Evolutionary conservation across 2,113 vertebrate species (phyloP).

Genomic region (Lasiurus borealis): DNA sequence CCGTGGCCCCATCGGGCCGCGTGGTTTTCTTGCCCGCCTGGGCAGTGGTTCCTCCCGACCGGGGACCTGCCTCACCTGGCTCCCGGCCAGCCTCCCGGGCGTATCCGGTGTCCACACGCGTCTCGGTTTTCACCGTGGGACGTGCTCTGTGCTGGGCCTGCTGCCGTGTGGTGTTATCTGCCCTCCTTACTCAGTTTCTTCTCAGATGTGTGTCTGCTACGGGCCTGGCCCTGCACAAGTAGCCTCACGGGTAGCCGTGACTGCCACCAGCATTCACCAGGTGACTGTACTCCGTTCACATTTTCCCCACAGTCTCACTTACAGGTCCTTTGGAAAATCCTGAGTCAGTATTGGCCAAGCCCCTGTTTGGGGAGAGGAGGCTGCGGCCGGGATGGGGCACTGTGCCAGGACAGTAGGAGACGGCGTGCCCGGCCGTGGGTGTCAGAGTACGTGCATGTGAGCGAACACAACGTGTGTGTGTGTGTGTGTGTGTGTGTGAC

Average conservation of each 20-base stretch:
- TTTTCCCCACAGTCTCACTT: not conserved
- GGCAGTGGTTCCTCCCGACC: not conserved
- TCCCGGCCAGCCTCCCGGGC: rapidly evolving
- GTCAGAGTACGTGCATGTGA: not conserved
- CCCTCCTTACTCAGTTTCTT: rapidly evolving
- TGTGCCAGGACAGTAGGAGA: rapidly evolving
- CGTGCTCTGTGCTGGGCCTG: not conserved
- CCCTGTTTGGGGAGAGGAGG: not conserved
- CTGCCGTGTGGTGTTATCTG: rapidly evolving
- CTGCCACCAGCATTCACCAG: not conserved
- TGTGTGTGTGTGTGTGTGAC: rapidly evolving
- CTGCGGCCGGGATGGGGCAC: not conserved
- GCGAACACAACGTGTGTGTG: not conserved
- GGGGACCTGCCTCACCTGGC: no score
- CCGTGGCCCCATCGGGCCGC: rapidly evolving
- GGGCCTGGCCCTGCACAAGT: rapidly evolving
- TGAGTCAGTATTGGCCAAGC: not conserved
- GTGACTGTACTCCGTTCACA: no score
- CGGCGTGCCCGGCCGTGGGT: not conserved
- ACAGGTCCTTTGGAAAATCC: not conserved
- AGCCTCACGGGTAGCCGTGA: not conserved
- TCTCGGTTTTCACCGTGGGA: rapidly evolving
- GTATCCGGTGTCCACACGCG: rapidly evolving
- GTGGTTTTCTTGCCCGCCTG: rapidly evolving
- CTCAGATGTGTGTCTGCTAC: rapidly evolving